Evolutionary conservation across 2,888 invertebrate genomes (phyloP).

Genomic region (Dioctria linearis): DNA sequence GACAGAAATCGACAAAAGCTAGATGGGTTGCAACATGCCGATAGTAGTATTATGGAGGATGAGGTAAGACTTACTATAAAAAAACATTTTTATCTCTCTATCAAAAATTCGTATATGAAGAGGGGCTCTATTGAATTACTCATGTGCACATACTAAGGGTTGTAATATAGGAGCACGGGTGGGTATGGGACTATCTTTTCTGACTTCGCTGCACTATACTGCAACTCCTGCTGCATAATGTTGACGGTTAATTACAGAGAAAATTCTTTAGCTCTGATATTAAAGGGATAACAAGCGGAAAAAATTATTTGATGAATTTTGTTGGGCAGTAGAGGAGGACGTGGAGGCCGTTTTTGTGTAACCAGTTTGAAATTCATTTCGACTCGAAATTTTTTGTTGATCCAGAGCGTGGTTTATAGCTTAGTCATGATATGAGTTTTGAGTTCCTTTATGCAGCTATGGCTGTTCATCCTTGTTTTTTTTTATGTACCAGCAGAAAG

Average conservation of each 20-base stretch:
- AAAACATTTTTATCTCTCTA: constrained; percentile 42
- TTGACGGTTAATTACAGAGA: neutral
- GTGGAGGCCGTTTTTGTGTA: no score
- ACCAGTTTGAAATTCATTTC: no score
- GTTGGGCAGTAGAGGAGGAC: no score
- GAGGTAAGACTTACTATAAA: constrained; percentile 64
- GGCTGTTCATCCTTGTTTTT: no score
- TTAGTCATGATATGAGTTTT: no score
- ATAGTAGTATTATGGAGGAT: constrained; percentile 70
- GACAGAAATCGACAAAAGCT: constrained; percentile 68
- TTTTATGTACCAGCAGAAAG: no score
- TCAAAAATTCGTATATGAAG: constrained; percentile 35
- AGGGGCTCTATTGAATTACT: constrained; percentile 20
- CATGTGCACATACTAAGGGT: constrained; percentile 2
- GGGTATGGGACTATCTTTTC: constrained; percentile 9
- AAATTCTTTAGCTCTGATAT: neutral
- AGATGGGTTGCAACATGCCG: constrained; percentile 69
- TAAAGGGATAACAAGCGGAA: neutral
- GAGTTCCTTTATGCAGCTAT: no score
- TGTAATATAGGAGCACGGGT: no score
- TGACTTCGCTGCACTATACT: no score
- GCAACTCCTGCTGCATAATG: neutral
- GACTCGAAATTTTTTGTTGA: no score
- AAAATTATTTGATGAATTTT: no score
- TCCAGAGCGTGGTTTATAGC: no score